Evolutionary conservation across 35 echinoderm and acorn worm genomes (phyloP), one percentile per base, ranked within the genome.

Genomic region (Eucidaris tribuloides): DNA sequence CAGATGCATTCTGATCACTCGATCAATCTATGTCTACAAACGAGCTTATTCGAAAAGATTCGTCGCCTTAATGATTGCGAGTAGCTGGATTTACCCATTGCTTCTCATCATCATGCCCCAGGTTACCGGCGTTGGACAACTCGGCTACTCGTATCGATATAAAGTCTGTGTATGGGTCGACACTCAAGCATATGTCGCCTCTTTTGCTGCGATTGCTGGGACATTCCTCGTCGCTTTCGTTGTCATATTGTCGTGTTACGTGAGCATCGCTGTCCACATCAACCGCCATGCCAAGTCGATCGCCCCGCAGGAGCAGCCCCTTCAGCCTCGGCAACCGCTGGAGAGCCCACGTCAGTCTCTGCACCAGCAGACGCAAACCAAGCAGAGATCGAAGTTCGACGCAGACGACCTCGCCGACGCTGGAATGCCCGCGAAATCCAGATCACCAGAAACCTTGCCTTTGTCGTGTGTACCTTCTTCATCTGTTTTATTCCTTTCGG

Each of bases 361-460:
- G n/a, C n/a, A n/a, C n/a, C n/a, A n/a, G n/a, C n/a, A n/a, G n/a
- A n/a, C n/a, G n/a, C n/a, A n/a, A n/a, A n/a, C n/a, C n/a, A n/a
- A n/a, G n/a, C n/a, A n/a, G n/a, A n/a, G n/a, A 31, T 62, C 58
- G 22, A 13, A 14, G 13, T 62, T 31, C 58, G 22, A 62, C 17
- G 3, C 6, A 62, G 22, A 22, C 24, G 58, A 22, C 33, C 58
- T 17, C 58, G 58, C 22, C 33, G 33, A 3, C 3, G 33, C 22
- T 78, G 58, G 36, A 85, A 29, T 52, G 72, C 20, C 3, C 71
- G 89, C 23, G 82, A 91, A 71, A 81, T 85, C 18, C 71, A 80
- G 63, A 77, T 91, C 31, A 91, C 89, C 20, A 85, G 86, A 44
- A 91, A 91, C 39, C 68, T 91, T 11, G 77, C 83, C 28, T 83